Conservation (phyloP, 2,113 vertebrate genomes). For the Equus quagga region DNA sequence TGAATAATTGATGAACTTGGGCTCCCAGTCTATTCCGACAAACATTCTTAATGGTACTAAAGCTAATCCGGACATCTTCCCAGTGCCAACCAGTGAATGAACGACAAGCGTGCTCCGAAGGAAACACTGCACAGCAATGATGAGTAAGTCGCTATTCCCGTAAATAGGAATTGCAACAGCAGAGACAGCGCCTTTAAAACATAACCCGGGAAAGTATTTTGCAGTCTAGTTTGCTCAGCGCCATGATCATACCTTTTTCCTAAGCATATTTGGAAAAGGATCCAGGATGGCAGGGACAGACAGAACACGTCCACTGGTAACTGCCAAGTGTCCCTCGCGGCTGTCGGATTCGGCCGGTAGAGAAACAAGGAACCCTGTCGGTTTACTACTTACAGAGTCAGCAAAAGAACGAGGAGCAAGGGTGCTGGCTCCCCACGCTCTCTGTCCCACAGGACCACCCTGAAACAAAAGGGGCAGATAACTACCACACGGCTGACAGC, state of each 20-base stretch:
- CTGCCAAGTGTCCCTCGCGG: not conserved
- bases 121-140: not conserved
- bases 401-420: not conserved
- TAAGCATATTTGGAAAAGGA: not conserved
- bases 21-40: not conserved
- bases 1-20: conserved; percentile 50
- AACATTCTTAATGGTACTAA: conserved; percentile 32
- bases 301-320: too few relatives aligned
- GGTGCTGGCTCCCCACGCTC: not conserved
- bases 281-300: not conserved
- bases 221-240: not conserved
- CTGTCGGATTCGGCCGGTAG: not conserved
- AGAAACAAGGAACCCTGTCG: not conserved
- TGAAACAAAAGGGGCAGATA: not conserved
- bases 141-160: not conserved
- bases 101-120: not conserved
- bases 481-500: not conserved
- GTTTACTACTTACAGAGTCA: not conserved
- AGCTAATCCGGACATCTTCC: not conserved
- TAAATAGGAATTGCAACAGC: not conserved
- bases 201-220: not conserved
- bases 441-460: not conserved
- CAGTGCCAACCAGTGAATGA: not conserved
- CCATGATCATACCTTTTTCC: not conserved
- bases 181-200: not conserved